Base-by-base conservation (phyloP, 2,888 invertebrate species). In the Nowickia ferox region DNA sequence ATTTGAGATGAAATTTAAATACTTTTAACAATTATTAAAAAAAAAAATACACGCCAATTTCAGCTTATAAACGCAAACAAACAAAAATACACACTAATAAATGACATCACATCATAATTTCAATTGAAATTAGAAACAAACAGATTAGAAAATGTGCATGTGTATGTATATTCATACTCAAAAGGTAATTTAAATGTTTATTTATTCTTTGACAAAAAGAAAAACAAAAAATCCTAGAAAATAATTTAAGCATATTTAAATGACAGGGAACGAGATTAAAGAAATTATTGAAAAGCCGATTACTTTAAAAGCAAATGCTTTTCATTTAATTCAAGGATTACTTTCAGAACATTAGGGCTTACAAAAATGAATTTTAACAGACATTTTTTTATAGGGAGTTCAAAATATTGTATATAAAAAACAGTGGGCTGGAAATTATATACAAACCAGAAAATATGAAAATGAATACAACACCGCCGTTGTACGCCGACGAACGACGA, bases 31-130 rank as follows among this genome's bases (percentile, higher is more conserved):
- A 30, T 30, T 30, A 30, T 30, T 5, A 30, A 30, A 30, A 4
- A 30, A 57, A 30, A 15, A 42, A 42, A 22, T 40, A 68, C 57
- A 77, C 76, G 53, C 44, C 48, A 57, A 72, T 63, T 63, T 17
- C 48, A 51, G n/a, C 48, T 61, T 55, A 61, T 55, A 57, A 17
- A 10, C 22, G 57, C 15, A 77, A 63, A 57, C 30, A 63, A 76
- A 55, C 63, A 69, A 80, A 55, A 46, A 22, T 57, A 15, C 30
- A 10, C 9, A 53, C 30, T 30, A 61, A 19, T 53, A 17, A 65
- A 82, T 86, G 82, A 86, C 85, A 82, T 82, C 85, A 86, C 78
- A 75, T 71, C 46, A 71, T 71, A 82, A 86, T 65, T 79, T 61
- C 17, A 51, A 55, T 63, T 46, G 38, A 6, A 69, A 69, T 59